Conservation (phyloP, 2,888 invertebrate species). For the Lycophotia porphyrea region DNA sequence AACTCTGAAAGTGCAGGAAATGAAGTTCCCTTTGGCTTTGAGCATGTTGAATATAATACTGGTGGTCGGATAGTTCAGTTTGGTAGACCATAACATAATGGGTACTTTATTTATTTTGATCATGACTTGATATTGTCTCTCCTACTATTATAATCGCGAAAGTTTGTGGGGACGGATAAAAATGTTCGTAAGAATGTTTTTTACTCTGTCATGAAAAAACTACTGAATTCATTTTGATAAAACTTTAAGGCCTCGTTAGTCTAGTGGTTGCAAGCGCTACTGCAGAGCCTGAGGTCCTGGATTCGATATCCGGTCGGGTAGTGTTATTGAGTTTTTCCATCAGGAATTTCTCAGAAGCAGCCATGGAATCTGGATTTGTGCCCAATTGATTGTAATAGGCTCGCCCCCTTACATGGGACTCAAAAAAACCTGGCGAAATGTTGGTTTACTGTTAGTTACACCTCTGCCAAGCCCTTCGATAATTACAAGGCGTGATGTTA, state of each 20-base stretch:
- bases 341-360: too few species aligned
- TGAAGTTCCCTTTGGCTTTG: conserved; percentile 8
- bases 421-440: too few species aligned
- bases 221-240: background rate
- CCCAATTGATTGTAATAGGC: background rate
- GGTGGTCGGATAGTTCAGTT: background rate
- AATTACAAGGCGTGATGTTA: too few species aligned
- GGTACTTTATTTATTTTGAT: background rate
- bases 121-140: background rate
- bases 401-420: too few species aligned
- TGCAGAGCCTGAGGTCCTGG: background rate
- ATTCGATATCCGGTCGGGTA: background rate
- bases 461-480: too few species aligned
- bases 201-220: background rate
- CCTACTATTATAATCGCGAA: background rate
- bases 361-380: background rate
- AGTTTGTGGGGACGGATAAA: background rate
- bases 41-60: background rate
- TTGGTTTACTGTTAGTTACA: too few species aligned
- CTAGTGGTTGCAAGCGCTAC: background rate
- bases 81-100: background rate
- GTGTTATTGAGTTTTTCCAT: background rate
- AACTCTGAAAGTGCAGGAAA: background rate
- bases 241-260: background rate
- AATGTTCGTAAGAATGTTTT: background rate